Evolutionary conservation across 2,888 invertebrate genomes (phyloP), one percentile per base, ranked within the genome.

Genomic region (Hoplodrina blanda): DNA sequence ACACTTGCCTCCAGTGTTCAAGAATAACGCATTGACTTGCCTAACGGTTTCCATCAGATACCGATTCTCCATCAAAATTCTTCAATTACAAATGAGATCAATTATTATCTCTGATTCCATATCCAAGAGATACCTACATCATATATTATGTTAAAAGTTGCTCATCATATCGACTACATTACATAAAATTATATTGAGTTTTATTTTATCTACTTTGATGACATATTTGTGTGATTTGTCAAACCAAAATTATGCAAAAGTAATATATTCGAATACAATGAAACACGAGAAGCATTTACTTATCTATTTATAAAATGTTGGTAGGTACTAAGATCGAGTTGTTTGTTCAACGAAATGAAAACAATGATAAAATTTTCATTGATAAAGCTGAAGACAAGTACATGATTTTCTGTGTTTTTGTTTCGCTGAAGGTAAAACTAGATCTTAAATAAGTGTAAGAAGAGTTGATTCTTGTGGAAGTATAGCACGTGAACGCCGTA

Each of bases 401-500:
- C 52, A 59, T 64, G 53, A 62, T 52, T 41, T 54, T 73, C n/a
- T 50, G 19, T 11, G 50, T 55, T 69, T 53, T 64, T 56, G 20
- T 68, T 73, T 57, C 56, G 19, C 0, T 78, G 54, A 67, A 71
- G 19, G 65, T 66, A 52, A 25, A 72, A 73, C 49, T 82, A 76
- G 80, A 76, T 85, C 78, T 85, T 83, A 66, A 78, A 67, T 71
- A 69, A 77, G 62, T 82, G 70, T 69, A 60, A 77, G 69, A 75
- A 76, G 57, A 79, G 37, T 62, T 75, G 79, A 78, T 76, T 81
- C 74, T 76, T 86, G 77, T 83, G 78, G 71, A 61, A 81, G 75
- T 73, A 61, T 77, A 44, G 86, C 88, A 90, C 91, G 91, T 87
- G 89, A 88, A 88, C 91, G 91, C 87, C 88, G 49, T 60, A 62